These are phyloP conservation scores for Diceros bicornis DNA, from an alignment of 2,797 vertebrate genomes.

Conservation along the genomic window DNA sequence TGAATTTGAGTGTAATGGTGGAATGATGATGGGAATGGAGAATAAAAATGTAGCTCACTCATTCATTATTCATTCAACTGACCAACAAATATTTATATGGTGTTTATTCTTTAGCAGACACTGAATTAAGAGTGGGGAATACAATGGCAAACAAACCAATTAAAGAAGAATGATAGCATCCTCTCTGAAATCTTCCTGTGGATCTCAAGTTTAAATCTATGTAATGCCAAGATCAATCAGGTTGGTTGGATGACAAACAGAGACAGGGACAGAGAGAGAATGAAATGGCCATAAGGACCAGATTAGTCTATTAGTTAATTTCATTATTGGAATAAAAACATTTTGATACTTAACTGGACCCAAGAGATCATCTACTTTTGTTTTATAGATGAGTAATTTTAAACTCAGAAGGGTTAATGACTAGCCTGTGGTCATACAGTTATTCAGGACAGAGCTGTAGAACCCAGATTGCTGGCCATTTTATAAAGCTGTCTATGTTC, in stretches of 20 bases:
- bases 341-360: not conserved
- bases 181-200: not conserved
- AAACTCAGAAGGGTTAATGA: not conserved
- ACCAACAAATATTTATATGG: not conserved
- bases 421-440: not conserved
- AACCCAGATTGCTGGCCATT: conserved; percentile 34
- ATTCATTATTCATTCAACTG: conserved; percentile 37
- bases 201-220: not conserved
- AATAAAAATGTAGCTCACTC: not conserved
- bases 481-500: conserved; percentile 56
- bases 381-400: conserved; percentile 47
- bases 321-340: conserved; percentile 50
- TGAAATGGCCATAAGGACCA: not conserved
- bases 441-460: conserved; percentile 43
- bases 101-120: not conserved
- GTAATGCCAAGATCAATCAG: not conserved
- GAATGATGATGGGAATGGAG: not conserved
- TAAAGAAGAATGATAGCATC: not conserved
- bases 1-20: not conserved
- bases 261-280: not conserved
- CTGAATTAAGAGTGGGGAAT: not conserved
- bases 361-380: conserved; percentile 35
- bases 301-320: conserved; percentile 50
- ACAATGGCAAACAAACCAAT: not conserved
- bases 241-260: not conserved